Percentiles rank a stretch among this genome's conserved stretches.
Evolutionary conservation across 2,113 vertebrate species (phyloP).

Genomic region (Regulus satrapa): DNA sequence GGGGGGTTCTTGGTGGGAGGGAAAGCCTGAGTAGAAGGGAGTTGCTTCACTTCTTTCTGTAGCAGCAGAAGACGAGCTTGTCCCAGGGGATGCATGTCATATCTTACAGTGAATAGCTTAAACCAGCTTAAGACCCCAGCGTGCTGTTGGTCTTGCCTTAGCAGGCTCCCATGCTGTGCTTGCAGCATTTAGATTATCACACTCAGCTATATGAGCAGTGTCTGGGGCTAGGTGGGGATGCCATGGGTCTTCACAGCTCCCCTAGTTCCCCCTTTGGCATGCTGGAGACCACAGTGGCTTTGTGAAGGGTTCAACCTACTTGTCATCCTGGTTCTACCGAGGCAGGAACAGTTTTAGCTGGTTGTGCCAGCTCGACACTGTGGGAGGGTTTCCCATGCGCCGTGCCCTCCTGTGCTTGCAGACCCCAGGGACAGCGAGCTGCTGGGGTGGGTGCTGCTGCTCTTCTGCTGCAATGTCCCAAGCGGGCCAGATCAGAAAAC

Average conservation of each 20-base stretch:
- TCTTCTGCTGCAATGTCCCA: neutral
- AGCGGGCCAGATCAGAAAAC: fast-evolving
- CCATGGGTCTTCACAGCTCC: neutral
- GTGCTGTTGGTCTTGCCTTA: neutral
- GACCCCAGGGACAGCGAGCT: neutral
- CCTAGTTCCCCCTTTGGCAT: neutral
- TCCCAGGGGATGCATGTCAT: neutral
- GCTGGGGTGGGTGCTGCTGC: fast-evolving
- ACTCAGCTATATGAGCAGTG: neutral
- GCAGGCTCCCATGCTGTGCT: neutral
- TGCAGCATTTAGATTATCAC: neutral
- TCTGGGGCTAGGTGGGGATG: neutral
- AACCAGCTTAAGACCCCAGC: too few relatives aligned
- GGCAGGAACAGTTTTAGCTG: neutral
- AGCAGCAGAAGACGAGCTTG: neutral
- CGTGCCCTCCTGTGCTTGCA: neutral
- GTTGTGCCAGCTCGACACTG: neutral
- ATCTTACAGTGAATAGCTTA: neutral
- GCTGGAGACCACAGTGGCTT: neutral
- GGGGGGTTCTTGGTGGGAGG: constrained; percentile 35
- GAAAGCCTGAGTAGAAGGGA: neutral
- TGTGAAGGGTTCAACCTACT: neutral
- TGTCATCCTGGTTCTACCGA: neutral
- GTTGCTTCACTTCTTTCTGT: constrained; percentile 12
- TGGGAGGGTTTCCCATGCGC: neutral